These are phyloP conservation scores for Masnerella sp. DNA, from an alignment of 2,888 invertebrate genomes.

Conservation along the genomic window DNA sequence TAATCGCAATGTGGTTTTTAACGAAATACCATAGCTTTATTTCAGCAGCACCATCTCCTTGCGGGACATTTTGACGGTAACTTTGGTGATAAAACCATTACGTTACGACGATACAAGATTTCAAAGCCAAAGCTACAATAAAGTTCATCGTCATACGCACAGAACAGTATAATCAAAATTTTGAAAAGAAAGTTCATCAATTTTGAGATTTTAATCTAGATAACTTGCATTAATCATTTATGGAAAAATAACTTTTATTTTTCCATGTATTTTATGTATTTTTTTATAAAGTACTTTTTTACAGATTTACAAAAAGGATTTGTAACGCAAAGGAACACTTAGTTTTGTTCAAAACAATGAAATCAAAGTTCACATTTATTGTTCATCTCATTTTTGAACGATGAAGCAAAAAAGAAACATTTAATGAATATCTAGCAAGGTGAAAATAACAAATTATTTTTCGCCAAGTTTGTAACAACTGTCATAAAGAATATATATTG, in stretches of 20 bases:
- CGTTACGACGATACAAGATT: conserved; percentile 21
- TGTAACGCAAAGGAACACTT: too few species aligned
- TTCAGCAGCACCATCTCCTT: conserved; percentile 1
- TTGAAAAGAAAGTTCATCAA: conserved; percentile 18
- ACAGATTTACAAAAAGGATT: too few species aligned
- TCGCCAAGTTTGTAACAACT: conserved; percentile 39
- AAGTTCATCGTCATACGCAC: conserved; percentile 31
- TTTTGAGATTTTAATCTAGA: conserved; percentile 13
- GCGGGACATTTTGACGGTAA: conserved; percentile 20
- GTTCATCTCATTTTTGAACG: too few species aligned
- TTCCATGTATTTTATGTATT: too few species aligned
- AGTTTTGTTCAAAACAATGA: too few species aligned
- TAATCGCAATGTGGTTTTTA: neutral
- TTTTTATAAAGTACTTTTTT: too few species aligned
- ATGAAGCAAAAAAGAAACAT: conserved; percentile 2
- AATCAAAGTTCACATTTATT: too few species aligned
- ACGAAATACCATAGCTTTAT: conserved; percentile 17
- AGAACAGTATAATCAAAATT: conserved; percentile 10
- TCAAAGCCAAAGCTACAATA: conserved; percentile 29
- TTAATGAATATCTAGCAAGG: neutral
- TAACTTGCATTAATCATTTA: neutral
- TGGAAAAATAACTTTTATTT: too few species aligned
- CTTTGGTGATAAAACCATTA: conserved; percentile 27
- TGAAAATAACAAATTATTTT: conserved; percentile 36
- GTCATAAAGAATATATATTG: conserved; percentile 49